phyloP scores from a whole-genome alignment of 2,113 vertebrate genomes.

The Aix galericulata region DNA sequence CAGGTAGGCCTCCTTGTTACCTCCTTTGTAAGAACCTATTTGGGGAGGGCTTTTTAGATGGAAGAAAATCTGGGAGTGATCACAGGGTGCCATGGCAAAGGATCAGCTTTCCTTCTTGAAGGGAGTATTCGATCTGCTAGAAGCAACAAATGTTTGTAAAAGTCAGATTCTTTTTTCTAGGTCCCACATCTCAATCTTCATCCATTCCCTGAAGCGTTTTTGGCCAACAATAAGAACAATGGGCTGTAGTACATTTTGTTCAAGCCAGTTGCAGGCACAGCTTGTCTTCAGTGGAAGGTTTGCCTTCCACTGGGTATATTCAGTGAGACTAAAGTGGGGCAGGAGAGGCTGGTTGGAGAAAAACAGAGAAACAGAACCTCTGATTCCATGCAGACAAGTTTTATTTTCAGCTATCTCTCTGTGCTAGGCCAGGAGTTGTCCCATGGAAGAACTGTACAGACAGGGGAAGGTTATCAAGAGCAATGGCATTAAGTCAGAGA shows the following conservation, averaged over 20 bases:
- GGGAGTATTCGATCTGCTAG: neutral
- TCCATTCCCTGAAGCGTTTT: neutral
- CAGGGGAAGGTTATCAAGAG: neutral
- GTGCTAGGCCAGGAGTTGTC: neutral
- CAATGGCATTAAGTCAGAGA: neutral
- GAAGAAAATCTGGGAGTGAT: neutral
- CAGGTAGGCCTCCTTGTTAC: neutral
- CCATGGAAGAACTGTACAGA: neutral
- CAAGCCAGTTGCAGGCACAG: neutral
- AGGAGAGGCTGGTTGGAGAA: neutral
- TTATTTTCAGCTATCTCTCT: neutral
- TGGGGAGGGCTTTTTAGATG: neutral
- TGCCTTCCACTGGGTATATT: neutral
- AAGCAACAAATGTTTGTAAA: neutral
- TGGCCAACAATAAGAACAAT: fast-evolving
- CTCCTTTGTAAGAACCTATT: neutral
- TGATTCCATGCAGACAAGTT: neutral
- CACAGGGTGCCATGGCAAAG: neutral
- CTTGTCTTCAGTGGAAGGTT: neutral
- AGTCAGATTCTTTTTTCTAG: neutral
- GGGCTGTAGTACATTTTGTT: fast-evolving
- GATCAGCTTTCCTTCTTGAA: neutral
- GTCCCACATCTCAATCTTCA: neutral
- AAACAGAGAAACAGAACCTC: neutral
- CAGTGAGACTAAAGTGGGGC: neutral